Base-by-base conservation (phyloP, 2,888 invertebrate species). In the Aquatica leii region DNA sequence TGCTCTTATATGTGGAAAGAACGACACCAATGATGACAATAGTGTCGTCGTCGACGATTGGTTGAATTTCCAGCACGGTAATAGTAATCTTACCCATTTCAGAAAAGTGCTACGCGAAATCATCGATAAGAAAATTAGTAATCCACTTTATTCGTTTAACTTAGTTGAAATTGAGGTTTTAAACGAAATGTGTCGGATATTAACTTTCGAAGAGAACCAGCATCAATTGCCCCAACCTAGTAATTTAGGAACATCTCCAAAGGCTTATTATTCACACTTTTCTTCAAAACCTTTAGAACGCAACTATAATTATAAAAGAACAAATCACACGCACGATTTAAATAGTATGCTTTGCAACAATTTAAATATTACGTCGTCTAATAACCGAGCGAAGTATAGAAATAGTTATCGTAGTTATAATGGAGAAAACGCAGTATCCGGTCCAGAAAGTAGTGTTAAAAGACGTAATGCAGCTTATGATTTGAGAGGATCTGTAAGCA, bases 171-270 rank as follows among this genome's bases (percentile, higher is more conserved):
- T 91, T 73, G 87, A 86, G 71, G 87, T 92, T 1, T 81, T 92
- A 0, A 85, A 85, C 65, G 85, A 90, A 0, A 84, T 92, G 0
- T 88, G 89, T 0, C 85, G 85, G 61, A 86, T 92, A 0, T 79
- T 94, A 48, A 87, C 87, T 6, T 86, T 86, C 0, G 93, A 93
- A 75, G 94, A 94, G 74, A 86, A 86, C 68, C 86, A 87, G 9
- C 18, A 18, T 15, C 12, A 43, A 14, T 18, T 43, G 15, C 17
- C 43, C 2, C 43, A 43, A 43, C 43, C 43, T 8, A 14, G 3
- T 12, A 18, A 92, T 0, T 89, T 93, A 62, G 93, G 93, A 0
- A 90, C 90, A 77, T 83, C 91, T 53, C 93, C 93, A 0, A 86
- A 88, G 70, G 90, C 90, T 1, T 52, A 14, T 43, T 24, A 4